Conservation (phyloP, 1,140 invertebrate species). For the Lethrus apterus region DNA sequence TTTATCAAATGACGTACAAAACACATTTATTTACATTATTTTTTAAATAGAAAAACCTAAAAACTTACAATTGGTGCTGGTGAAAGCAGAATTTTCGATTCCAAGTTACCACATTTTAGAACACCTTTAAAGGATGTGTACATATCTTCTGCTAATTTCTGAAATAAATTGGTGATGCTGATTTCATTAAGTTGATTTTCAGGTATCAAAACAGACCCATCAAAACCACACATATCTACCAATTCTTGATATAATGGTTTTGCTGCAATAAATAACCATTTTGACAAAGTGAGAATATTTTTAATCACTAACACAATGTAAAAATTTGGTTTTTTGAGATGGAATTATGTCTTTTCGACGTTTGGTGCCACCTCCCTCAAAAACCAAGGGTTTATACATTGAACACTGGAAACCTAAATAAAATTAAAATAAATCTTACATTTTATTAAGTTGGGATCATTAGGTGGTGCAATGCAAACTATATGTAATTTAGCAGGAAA, state of each 20-base stretch:
- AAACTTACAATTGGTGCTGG: conserved; percentile 61
- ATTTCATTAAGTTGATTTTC: conserved; percentile 48
- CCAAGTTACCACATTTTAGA: conserved; percentile 70
- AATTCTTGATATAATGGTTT: conserved; percentile 49
- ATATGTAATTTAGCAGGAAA: conserved; percentile 76
- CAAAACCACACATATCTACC: conserved; percentile 56
- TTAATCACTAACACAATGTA: too few relatives aligned
- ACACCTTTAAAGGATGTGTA: conserved; percentile 69
- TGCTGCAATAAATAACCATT: conserved; percentile 37
- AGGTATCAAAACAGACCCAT: conserved; percentile 57
- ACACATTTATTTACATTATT: background rate
- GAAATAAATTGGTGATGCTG: conserved; percentile 57
- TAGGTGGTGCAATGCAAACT: conserved; percentile 57
- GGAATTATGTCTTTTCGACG: too few relatives aligned
- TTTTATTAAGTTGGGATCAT: conserved; percentile 47
- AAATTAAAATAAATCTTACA: conserved; percentile 34
- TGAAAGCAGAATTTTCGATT: conserved; percentile 64
- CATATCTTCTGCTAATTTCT: conserved; percentile 67
- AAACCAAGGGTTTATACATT: too few relatives aligned
- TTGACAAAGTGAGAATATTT: conserved; percentile 13
- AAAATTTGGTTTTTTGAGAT: too few relatives aligned
- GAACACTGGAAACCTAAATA: conserved; percentile 24
- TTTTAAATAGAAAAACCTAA: conserved; percentile 16
- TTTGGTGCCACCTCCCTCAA: too few relatives aligned
- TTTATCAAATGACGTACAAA: too few relatives aligned